A percentile compares a stretch with the other conserved stretches of the same genome.
Evolutionary conservation across 2,888 invertebrate species (phyloP).

Genomic region (Kuschelorhynchus macadamiae): DNA sequence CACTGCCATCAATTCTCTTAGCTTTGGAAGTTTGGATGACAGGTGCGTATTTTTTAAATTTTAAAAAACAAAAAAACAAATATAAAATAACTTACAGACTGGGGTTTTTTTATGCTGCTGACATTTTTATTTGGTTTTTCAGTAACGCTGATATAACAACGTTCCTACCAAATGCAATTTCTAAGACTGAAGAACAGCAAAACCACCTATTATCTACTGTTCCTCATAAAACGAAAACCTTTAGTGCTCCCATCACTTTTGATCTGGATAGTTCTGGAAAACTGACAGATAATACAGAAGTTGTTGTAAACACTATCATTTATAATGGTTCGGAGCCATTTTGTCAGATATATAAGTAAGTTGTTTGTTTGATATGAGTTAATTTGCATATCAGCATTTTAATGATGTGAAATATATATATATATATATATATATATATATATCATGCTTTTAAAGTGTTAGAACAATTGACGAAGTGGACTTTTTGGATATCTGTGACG

Average conservation of each 20-base stretch:
- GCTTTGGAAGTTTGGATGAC: constrained; percentile 50
- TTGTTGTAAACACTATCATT: constrained; percentile 16
- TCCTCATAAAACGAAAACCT: constrained; percentile 54
- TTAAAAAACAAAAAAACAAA: too few relatives aligned
- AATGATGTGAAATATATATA: too few relatives aligned
- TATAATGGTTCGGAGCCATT: constrained; percentile 71
- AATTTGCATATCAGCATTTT: too few relatives aligned
- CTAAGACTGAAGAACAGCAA: constrained; percentile 45
- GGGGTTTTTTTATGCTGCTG: too few relatives aligned
- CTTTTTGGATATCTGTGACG: too few relatives aligned
- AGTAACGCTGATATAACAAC: constrained; percentile 56
- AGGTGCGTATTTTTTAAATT: constrained; percentile 52
- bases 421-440: too few relatives aligned
- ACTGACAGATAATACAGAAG: constrained; percentile 50
- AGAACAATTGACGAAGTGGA: too few relatives aligned
- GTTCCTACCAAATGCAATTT: constrained; percentile 54
- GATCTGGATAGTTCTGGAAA: constrained; percentile 57
- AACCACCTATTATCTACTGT: constrained; percentile 39
- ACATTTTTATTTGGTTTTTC: too few relatives aligned
- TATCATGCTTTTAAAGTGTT: too few relatives aligned
- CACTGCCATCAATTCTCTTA: constrained; percentile 53
- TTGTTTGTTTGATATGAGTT: neutral
- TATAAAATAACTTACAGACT: too few relatives aligned
- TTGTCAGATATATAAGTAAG: constrained; percentile 80
- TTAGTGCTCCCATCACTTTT: constrained; percentile 58